phyloP scores from a whole-genome alignment of 2,113 vertebrate genomes.

The Grantiella picta region DNA sequence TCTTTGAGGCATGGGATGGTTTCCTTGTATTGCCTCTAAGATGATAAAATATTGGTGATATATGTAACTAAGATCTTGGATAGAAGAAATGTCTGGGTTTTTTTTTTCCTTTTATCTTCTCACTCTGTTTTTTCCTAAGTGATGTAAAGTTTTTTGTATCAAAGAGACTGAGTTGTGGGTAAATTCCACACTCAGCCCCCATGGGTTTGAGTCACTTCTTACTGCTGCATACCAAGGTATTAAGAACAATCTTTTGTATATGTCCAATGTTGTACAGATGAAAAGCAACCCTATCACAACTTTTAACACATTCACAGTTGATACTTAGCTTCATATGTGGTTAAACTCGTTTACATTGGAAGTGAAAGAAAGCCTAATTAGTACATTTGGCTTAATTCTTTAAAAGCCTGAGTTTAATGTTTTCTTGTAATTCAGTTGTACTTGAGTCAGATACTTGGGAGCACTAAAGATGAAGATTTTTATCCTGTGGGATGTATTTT shows the following conservation, averaged over 20 bases:
- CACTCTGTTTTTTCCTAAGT: neutral
- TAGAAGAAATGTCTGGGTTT: neutral
- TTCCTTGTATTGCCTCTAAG: neutral
- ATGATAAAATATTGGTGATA: neutral
- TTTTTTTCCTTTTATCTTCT: neutral
- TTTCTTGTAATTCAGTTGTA: neutral
- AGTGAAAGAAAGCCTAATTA: neutral
- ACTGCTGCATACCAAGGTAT: neutral
- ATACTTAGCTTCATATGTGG: neutral
- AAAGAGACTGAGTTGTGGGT: neutral
- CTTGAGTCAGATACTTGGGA: neutral
- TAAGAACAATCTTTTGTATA: neutral
- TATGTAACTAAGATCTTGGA: neutral
- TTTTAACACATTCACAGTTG: neutral
- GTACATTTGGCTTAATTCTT: neutral
- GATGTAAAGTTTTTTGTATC: neutral
- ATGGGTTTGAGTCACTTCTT: neutral
- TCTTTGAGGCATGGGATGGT: neutral
- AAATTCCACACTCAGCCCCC: neutral
- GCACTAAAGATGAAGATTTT: neutral
- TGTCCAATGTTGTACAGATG: neutral
- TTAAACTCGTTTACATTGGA: neutral
- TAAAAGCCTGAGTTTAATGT: neutral
- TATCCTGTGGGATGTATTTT: neutral
- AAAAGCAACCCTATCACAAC: neutral